phyloP scores from a whole-genome alignment of 2,888 invertebrate genomes.

The Ormia ochracea region DNA sequence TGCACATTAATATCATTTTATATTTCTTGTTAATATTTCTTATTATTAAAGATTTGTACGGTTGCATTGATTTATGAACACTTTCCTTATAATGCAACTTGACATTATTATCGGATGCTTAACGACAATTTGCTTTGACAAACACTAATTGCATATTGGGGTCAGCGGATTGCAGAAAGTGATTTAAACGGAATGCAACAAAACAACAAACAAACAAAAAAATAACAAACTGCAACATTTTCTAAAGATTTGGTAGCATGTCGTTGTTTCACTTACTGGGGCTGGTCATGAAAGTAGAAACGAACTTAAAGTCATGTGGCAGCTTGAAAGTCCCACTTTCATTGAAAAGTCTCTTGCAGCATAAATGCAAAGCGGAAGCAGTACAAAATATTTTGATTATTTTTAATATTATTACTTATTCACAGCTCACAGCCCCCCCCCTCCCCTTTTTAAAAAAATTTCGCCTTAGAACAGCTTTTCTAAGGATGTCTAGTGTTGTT shows the following conservation, averaged over 20 bases:
- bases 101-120: conserved; percentile 54
- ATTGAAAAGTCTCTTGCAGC: conserved; percentile 7
- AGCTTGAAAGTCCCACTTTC: conserved; percentile 11
- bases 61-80: conserved; percentile 54
- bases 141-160: conserved; percentile 54
- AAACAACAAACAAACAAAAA: no score
- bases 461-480: no score
- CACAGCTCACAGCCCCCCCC: no score
- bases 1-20: not conserved
- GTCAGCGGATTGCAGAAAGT: conserved; percentile 50
- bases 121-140: conserved; percentile 58
- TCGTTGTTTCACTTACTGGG: not conserved
- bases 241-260: not conserved
- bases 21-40: not conserved
- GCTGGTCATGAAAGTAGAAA: conserved; percentile 4
- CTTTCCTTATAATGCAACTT: conserved; percentile 59
- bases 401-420: no score
- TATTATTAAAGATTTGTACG: conserved; percentile 5
- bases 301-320: not conserved
- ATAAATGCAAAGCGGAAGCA: conserved; percentile 1
- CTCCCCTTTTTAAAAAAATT: no score
- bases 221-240: not conserved
- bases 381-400: no score
- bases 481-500: no score
- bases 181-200: conserved; percentile 27